phyloP scores from a whole-genome alignment of 2,888 invertebrate genomes.

The Metalampra italica region DNA sequence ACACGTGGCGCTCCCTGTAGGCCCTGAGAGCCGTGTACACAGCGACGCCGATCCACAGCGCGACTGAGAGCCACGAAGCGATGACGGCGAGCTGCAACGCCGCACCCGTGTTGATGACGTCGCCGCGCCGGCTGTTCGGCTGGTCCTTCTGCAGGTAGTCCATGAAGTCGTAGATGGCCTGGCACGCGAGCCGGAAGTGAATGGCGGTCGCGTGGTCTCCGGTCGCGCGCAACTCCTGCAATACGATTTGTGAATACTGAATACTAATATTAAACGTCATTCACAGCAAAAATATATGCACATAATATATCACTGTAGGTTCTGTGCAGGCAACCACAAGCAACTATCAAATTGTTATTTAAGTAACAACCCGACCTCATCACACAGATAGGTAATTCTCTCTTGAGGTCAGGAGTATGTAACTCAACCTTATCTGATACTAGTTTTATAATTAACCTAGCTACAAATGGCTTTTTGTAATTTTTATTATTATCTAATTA shows the following conservation, averaged over 20 bases:
- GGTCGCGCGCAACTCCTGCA: slow-evolving; percentile 66
- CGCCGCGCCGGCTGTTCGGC: slow-evolving; percentile 80
- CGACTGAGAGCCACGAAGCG: slow-evolving; percentile 80
- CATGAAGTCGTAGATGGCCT: slow-evolving; percentile 89
- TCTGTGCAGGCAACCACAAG: too few species aligned
- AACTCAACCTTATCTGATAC: too few species aligned
- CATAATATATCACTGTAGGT: too few species aligned
- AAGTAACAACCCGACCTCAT: too few species aligned
- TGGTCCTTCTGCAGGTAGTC: slow-evolving; percentile 87
- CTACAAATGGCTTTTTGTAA: too few species aligned
- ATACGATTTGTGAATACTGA: slow-evolving; percentile 4
- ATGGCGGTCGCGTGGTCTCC: slow-evolving; percentile 80
- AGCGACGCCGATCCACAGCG: slow-evolving; percentile 74
- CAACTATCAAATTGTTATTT: too few species aligned
- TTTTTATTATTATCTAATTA: too few species aligned
- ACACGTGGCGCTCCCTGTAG: slow-evolving; percentile 56
- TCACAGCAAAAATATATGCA: too few species aligned
- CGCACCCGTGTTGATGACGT: slow-evolving; percentile 85
- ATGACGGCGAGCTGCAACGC: slow-evolving; percentile 82
- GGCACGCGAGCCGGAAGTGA: slow-evolving; percentile 83
- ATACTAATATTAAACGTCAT: slow-evolving; percentile 7
- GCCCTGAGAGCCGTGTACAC: slow-evolving; percentile 76
- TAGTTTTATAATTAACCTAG: too few species aligned
- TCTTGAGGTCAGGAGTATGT: too few species aligned
- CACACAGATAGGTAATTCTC: too few species aligned